These are phyloP conservation scores for Apotomis turbidana DNA, from an alignment of 2,888 invertebrate genomes.

Conservation along the genomic window DNA sequence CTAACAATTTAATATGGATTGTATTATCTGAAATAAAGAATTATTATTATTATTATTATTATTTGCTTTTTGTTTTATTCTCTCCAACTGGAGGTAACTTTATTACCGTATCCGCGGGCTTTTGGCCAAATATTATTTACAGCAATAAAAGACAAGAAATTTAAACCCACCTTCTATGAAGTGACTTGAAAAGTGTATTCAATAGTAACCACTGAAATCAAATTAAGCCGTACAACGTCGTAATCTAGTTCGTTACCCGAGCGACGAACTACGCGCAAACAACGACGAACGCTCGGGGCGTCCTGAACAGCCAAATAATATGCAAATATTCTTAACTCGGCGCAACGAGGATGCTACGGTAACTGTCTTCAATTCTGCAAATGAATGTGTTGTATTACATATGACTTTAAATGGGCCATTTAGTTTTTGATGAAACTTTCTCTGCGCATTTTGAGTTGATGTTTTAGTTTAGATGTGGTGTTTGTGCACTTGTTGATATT, in stretches of 20 bases:
- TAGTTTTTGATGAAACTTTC: neutral
- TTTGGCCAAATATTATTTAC: too few relatives aligned
- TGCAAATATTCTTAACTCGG: conserved; percentile 39
- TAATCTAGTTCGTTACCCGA: conserved; percentile 45
- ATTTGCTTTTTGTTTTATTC: too few relatives aligned
- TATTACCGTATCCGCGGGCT: too few relatives aligned
- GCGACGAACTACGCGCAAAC: conserved; percentile 38
- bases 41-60: too few relatives aligned
- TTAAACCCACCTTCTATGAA: neutral
- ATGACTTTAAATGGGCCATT: neutral
- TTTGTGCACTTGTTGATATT: too few relatives aligned
- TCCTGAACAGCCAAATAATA: conserved; percentile 33
- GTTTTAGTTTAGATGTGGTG: neutral
- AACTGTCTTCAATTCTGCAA: conserved; percentile 6
- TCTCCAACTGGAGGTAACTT: too few relatives aligned
- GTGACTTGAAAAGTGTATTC: conserved; percentile 6
- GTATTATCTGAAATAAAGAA: too few relatives aligned
- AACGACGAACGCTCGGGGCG: conserved; percentile 20
- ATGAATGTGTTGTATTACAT: neutral
- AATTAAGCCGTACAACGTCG: conserved; percentile 27
- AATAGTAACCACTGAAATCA: conserved; percentile 15
- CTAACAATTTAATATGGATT: too few relatives aligned
- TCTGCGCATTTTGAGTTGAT: neutral
- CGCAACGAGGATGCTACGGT: conserved; percentile 15
- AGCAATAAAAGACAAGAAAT: too few relatives aligned